Conservation (phyloP, 2,888 invertebrate species). For the Drosophila melanosoma region DNA sequence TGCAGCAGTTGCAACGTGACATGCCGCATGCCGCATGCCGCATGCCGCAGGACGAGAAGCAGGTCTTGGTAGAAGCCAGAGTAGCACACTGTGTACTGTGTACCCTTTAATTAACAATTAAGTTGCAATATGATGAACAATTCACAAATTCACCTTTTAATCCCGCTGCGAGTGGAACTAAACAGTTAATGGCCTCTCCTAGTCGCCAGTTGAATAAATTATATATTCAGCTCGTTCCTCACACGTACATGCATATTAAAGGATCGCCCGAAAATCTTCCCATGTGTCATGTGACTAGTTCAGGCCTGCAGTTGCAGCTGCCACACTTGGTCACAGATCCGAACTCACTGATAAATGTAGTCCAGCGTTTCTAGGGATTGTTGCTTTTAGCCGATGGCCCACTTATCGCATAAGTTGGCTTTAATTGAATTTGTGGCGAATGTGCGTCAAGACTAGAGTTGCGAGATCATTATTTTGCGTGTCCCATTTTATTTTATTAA, state of each 20-base stretch:
- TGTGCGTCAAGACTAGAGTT: not conserved
- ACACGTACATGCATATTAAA: slow-evolving; percentile 61
- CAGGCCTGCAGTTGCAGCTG: slow-evolving; percentile 38
- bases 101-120: slow-evolving; percentile 81
- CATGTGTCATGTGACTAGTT: slow-evolving; percentile 12
- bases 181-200: slow-evolving; percentile 23
- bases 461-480: slow-evolving; percentile 47
- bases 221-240: slow-evolving; percentile 75
- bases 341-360: slow-evolving; percentile 42
- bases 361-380: slow-evolving; percentile 41
- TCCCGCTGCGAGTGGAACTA: slow-evolving; percentile 36
- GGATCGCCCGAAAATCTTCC: slow-evolving; percentile 42
- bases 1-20: slow-evolving; percentile 52
- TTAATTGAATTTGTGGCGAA: slow-evolving; percentile 70
- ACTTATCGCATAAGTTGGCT: slow-evolving; percentile 62
- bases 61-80: slow-evolving; percentile 3
- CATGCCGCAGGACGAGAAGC: slow-evolving; percentile 10
- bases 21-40: slow-evolving; percentile 42
- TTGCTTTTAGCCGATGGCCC: slow-evolving; percentile 33
- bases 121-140: slow-evolving; percentile 70
- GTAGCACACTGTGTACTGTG: slow-evolving; percentile 6
- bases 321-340: slow-evolving; percentile 52
- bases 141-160: slow-evolving; percentile 66
- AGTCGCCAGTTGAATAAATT: slow-evolving; percentile 69
- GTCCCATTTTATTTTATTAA: slow-evolving; percentile 70